These are phyloP conservation scores for Enteromius trimaculatus DNA, from an alignment of 2,797 vertebrate species.

Conservation along the genomic window DNA sequence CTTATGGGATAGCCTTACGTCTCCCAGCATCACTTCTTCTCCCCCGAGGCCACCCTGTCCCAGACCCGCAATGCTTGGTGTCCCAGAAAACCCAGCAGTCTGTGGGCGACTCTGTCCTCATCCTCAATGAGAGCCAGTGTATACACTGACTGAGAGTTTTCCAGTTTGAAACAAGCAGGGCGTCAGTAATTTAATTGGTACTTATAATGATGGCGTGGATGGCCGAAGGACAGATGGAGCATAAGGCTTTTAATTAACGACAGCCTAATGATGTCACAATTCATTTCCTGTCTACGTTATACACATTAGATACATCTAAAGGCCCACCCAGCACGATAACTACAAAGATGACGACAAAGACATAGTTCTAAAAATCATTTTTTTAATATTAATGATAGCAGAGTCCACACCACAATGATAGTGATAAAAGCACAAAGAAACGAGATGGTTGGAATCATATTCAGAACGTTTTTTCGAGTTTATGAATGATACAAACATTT, in stretches of 20 bases:
- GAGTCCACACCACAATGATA: too few relatives aligned
- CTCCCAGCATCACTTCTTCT: not conserved
- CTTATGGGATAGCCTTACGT: conserved; percentile 18
- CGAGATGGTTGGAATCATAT: too few relatives aligned
- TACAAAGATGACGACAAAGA: too few relatives aligned
- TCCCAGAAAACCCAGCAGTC: conserved; percentile 49
- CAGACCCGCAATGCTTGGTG: conserved; percentile 38
- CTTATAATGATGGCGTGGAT: conserved; percentile 43
- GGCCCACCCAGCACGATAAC: too few relatives aligned
- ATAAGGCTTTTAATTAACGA: conserved; percentile 45
- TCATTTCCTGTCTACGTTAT: conserved; percentile 9
- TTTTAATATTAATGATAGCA: too few relatives aligned
- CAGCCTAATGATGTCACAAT: conserved; percentile 41
- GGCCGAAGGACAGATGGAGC: conserved; percentile 33
- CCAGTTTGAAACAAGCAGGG: conserved; percentile 55
- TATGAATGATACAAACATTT: too few relatives aligned
- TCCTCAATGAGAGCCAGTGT: conserved; percentile 55
- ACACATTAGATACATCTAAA: too few relatives aligned
- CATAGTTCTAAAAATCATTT: too few relatives aligned
- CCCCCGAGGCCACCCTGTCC: conserved; percentile 41
- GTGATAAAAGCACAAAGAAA: too few relatives aligned
- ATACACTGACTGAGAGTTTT: conserved; percentile 44
- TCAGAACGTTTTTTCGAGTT: too few relatives aligned
- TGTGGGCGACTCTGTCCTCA: conserved; percentile 45
- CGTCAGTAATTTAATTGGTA: conserved; percentile 59